Conservation (phyloP, 53 echinoderm and acorn worm species). For the Paracentrotus lividus region DNA sequence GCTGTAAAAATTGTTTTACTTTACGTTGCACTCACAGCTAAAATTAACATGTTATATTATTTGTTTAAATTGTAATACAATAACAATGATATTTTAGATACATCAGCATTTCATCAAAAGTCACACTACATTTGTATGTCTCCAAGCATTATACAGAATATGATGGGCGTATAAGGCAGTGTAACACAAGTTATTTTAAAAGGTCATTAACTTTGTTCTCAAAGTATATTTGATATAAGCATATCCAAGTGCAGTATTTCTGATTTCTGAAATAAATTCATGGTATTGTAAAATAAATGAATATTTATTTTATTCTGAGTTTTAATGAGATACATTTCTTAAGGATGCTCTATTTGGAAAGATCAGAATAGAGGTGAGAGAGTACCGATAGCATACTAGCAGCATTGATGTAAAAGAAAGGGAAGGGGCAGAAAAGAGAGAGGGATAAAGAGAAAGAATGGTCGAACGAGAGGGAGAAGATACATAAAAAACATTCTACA, state of each 20-base stretch:
- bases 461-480: background rate
- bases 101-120: background rate
- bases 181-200: background rate
- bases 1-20: background rate
- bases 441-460: background rate
- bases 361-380: background rate
- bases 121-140: too few species aligned
- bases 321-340: background rate
- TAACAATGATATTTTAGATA: background rate
- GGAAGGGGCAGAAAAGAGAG: background rate
- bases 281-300: background rate
- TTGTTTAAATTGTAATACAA: background rate
- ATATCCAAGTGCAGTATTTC: too few species aligned
- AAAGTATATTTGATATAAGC: background rate
- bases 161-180: too few species aligned
- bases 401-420: background rate
- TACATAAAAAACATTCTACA: too few species aligned
- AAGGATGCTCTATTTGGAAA: background rate
- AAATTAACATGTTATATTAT: background rate
- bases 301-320: background rate
- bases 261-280: background rate
- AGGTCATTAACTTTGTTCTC: too few species aligned
- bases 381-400: background rate
- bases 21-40: background rate
- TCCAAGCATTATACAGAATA: background rate